Evolutionary conservation across 2,113 vertebrate species (phyloP).

Genomic region (Apteryx mantelli): DNA sequence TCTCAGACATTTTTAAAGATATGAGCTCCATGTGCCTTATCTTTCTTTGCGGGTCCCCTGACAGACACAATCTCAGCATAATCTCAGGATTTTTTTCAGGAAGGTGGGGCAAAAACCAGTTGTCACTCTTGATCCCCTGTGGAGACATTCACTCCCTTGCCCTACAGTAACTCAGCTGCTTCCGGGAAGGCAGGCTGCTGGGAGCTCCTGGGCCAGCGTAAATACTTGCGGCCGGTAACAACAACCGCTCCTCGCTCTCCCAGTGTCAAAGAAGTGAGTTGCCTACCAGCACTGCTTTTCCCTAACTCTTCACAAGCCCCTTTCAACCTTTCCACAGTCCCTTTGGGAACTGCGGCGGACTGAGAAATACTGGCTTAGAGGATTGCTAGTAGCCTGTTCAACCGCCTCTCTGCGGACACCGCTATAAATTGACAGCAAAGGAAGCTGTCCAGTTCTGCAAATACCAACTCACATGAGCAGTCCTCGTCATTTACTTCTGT

Average conservation of each 20-base stretch:
- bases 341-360: not conserved
- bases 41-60: not conserved
- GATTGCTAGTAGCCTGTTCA: not conserved
- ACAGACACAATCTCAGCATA: not conserved
- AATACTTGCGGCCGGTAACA: not conserved
- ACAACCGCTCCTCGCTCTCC: not conserved
- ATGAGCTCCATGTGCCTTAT: rapidly evolving
- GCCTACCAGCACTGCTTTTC: not conserved
- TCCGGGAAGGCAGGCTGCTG: not conserved
- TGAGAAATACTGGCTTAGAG: not conserved
- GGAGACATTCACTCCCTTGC: not conserved
- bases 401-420: not conserved
- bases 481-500: not conserved
- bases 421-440: not conserved
- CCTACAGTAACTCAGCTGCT: not conserved
- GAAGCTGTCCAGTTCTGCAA: not conserved
- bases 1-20: not conserved
- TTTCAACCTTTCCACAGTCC: not conserved
- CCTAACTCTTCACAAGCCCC: not conserved
- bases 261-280: not conserved
- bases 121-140: not conserved
- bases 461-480: not conserved
- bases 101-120: not conserved
- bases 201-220: not conserved
- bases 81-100: not conserved